Evolutionary conservation across 2,888 invertebrate genomes (phyloP), one percentile per base, ranked within the genome.

Genomic region (Athalia circularis): DNA sequence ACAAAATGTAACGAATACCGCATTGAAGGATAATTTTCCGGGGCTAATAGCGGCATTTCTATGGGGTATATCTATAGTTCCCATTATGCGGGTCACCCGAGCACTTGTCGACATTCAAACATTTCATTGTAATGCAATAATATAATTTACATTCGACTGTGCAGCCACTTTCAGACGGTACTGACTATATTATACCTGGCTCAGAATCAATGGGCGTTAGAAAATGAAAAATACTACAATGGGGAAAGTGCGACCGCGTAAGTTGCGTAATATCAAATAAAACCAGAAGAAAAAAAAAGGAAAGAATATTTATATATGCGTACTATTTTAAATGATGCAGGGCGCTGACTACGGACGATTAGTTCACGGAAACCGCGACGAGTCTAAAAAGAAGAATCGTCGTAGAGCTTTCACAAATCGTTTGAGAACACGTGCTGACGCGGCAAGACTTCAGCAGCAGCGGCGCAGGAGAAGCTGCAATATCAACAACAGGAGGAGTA

Each of bases 101-200:
- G 62, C 75, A 75, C 75, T 75, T 75, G 75, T 75, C 75, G 75
- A 48, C 9, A 75, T 75, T 75, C 62, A 75, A 72, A 62, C 64
- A 6, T 11, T 11, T 11, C 75, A 75, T 75, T 75, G 75, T 75
- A 75, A 64, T 62, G 75, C 52, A 62, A 75, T 75, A 75, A 61
- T 47, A 57, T 47, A 43, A 75, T 75, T 75, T 75, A 48, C 75
- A 75, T 75, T 75, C n/a, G 8, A 29, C 11, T 47, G 43, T 57
- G 29, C 29, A 29, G 29, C 29, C 29, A 48, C 45, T 43, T 59
- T 48, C 9, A 3, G 15, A 13, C 43, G 13, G 29, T 29, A 29
- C 45, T 45, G 48, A 65, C 43, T 13, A 4, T 15, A 43, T 52
- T 15, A 43, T 52, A 72, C 57, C 59, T 7, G 54, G 54, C 54